Conservation (phyloP, 2,888 invertebrate species). For the Ramazzottius varieornatus region DNA sequence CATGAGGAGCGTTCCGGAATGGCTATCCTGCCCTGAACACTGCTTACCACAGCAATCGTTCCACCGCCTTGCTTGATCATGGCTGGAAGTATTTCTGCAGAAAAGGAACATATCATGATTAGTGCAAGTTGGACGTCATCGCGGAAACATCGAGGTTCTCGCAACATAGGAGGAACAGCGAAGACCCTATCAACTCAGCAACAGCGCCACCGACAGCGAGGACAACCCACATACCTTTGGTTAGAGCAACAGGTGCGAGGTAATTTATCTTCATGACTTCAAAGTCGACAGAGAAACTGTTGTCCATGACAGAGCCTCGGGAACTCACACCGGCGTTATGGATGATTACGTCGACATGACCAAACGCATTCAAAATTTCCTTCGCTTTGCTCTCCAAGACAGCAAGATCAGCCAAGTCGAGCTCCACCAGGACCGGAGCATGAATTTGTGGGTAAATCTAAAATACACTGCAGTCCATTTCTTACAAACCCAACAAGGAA, state of each 20-base stretch:
- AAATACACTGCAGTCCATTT: not conserved
- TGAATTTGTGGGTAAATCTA: no score
- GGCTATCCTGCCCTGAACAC: constrained; percentile 69
- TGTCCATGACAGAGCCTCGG: constrained; percentile 46
- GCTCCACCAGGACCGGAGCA: not conserved
- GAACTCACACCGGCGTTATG: not conserved
- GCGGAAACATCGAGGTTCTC: not conserved
- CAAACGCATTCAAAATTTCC: not conserved
- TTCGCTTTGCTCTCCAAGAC: not conserved
- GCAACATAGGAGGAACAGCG: not conserved
- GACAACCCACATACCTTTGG: constrained; percentile 41
- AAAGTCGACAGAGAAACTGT: constrained; percentile 50
- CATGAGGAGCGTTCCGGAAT: constrained; percentile 43
- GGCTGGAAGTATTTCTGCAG: constrained; percentile 47
- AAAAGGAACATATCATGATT: no score
- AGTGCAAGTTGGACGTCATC: not conserved
- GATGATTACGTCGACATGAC: not conserved
- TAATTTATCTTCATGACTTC: constrained; percentile 78
- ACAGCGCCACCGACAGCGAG: no score
- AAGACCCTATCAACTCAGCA: not conserved
- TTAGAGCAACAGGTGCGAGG: constrained; percentile 66
- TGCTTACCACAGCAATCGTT: constrained; percentile 62
- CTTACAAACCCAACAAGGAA: not conserved
- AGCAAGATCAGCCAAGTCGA: not conserved
- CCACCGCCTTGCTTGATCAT: constrained; percentile 52